Conservation (phyloP, 2,888 invertebrate species). For the Exephanes ischioxanthus region DNA sequence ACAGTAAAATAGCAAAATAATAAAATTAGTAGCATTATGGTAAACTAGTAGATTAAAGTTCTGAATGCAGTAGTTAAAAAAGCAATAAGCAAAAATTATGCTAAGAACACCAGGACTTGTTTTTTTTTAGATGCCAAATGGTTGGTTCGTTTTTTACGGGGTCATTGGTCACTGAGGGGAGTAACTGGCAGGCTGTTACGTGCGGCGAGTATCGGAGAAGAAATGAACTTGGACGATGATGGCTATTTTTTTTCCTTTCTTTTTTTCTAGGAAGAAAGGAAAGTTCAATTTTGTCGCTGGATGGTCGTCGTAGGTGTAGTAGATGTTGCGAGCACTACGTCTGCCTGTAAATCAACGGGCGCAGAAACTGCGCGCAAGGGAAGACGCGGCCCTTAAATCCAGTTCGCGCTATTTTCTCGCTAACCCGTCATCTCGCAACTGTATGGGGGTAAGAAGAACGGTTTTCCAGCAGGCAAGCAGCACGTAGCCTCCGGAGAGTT, state of each 20-base stretch:
- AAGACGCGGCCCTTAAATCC: slow-evolving; percentile 52
- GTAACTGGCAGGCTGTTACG: not conserved
- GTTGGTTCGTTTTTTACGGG: not conserved
- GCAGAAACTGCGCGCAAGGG: slow-evolving; percentile 7
- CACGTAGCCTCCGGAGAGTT: slow-evolving; percentile 33
- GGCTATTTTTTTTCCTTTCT: not conserved
- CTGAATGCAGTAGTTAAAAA: not conserved
- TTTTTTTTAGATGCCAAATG: not conserved
- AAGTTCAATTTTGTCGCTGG: slow-evolving; percentile 28
- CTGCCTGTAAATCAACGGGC: slow-evolving; percentile 55
- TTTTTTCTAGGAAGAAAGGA: not conserved
- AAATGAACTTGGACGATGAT: slow-evolving; percentile 3
- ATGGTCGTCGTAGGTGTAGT: not conserved
- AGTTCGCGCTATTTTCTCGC: slow-evolving; percentile 51
- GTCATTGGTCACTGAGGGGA: not conserved
- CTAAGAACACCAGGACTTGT: not conserved
- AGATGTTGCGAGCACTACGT: slow-evolving; percentile 19
- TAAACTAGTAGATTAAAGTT: too few relatives aligned
- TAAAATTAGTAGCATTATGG: too few relatives aligned
- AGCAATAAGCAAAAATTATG: not conserved
- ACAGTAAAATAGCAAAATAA: too few relatives aligned
- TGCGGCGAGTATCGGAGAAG: not conserved
- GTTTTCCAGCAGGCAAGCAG: slow-evolving; percentile 37
- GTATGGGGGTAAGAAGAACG: slow-evolving; percentile 39
- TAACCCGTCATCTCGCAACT: slow-evolving; percentile 21